Conservation (phyloP, 2,888 invertebrate species). For the Agonopterix subpropinquella region DNA sequence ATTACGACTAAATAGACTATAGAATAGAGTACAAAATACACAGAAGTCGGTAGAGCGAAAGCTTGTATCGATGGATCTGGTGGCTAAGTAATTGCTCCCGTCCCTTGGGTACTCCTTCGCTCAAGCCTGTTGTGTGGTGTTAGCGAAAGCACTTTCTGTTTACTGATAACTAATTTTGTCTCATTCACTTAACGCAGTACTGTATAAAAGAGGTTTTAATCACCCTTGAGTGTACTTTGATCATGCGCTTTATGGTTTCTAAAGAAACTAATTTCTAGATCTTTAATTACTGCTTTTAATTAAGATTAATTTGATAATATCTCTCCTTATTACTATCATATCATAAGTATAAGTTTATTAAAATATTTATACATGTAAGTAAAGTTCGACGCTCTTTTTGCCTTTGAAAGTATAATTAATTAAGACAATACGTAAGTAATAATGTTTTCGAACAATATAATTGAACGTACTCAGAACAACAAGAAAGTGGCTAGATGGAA, state of each 20-base stretch:
- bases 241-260: too few relatives aligned
- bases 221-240: too few relatives aligned
- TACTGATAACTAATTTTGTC: slow-evolving; percentile 41
- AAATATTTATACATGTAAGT: too few relatives aligned
- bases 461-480: slow-evolving; percentile 28
- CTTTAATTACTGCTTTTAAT: too few relatives aligned
- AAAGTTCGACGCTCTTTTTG: too few relatives aligned
- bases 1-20: not conserved
- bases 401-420: too few relatives aligned
- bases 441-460: slow-evolving; percentile 1
- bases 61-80: slow-evolving; percentile 42
- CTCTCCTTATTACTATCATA: too few relatives aligned
- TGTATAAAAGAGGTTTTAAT: too few relatives aligned
- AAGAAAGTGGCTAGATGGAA: slow-evolving; percentile 25
- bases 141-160: slow-evolving; percentile 38
- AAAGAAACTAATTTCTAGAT: too few relatives aligned
- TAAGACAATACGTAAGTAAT: not conserved
- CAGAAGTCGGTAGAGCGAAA: slow-evolving; percentile 25
- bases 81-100: slow-evolving; percentile 59
- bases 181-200: slow-evolving; percentile 13
- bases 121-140: slow-evolving; percentile 34
- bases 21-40: not conserved
- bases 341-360: too few relatives aligned
- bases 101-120: slow-evolving; percentile 36
- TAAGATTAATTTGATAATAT: too few relatives aligned